Base-by-base conservation (phyloP, 2,888 invertebrate species). In the Caenorhabditis zanzibari region DNA sequence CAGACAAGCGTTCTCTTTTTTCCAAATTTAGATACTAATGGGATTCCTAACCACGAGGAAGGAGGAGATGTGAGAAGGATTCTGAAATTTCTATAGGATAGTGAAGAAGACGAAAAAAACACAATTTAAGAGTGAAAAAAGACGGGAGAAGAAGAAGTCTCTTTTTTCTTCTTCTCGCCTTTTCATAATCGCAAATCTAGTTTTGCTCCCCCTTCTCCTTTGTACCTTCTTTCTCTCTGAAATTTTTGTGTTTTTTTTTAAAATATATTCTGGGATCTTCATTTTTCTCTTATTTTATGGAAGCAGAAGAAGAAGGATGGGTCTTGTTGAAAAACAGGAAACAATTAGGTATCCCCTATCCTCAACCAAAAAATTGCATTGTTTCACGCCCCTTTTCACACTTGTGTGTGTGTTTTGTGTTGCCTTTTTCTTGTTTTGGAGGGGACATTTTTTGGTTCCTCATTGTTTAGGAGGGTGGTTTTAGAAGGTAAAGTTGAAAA, bases 161-260 rank as follows among this genome's bases (percentile, higher is more conserved):
- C 59, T 47, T 47, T 32, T 32, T 14, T 54, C 28, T 66, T 58
- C 38, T 32, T 32, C 32, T 32, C 74, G 44, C 52, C 72, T 61
- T 81, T 71, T 75, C 71, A 54, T 73, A 73, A 69, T 81, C 75
- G 73, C 44, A 61, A 73, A 68, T 66, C 68, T 64, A 49, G 73
- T 75, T 73, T 69, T 68, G 24, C 63, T 35, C 75, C 19, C 49
- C 32, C 9, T 61, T 56, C 54, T 41, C 24, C 35, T 58, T 72
- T 80, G 72, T 80, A 72, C 63, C 71, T 69, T 73, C 58, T 68
- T 58, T 49, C 41, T 41, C n/a, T n/a, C n/a, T 28, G 26, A 14
- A 24, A 12, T 41, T 41, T 22, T 44, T 49, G 4, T 28, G 16
- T 56, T 14, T 32, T 26, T 12, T 59, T 61, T n/a, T 52, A n/a